Evolutionary conservation across 2,113 vertebrate species (phyloP).

Genomic region (Cygnus atratus): DNA sequence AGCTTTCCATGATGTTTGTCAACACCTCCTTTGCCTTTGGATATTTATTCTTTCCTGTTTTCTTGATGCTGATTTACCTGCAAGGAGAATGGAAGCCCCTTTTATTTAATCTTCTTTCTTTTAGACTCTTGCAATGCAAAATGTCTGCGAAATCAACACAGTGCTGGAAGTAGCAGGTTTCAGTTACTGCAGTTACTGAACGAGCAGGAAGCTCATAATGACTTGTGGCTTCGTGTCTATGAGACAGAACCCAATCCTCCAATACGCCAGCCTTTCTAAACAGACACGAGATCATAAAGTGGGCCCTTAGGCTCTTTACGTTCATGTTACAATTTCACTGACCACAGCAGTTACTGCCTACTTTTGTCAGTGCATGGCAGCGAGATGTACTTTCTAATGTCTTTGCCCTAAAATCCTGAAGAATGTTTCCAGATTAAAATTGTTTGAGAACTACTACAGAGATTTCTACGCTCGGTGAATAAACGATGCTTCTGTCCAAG

Average conservation of each 20-base stretch:
- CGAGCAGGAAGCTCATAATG: constrained; percentile 10
- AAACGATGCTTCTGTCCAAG: not conserved
- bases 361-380: not conserved
- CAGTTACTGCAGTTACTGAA: not conserved
- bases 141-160: not conserved
- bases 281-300: not conserved
- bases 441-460: too few species aligned
- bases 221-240: not conserved
- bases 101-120: not conserved
- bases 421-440: not conserved
- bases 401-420: not conserved
- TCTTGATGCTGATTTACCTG: not conserved
- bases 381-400: not conserved
- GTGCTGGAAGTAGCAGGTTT: accelerated
- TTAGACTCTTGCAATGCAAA: not conserved
- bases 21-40: not conserved
- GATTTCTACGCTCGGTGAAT: not conserved
- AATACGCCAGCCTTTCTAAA: not conserved
- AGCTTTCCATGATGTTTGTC: not conserved
- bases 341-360: not conserved
- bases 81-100: not conserved
- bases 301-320: not conserved
- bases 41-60: constrained; percentile 4
- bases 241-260: not conserved
- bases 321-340: not conserved